Conservation (phyloP, 1,140 invertebrate species). For the Leptestheria dahalacensis region DNA sequence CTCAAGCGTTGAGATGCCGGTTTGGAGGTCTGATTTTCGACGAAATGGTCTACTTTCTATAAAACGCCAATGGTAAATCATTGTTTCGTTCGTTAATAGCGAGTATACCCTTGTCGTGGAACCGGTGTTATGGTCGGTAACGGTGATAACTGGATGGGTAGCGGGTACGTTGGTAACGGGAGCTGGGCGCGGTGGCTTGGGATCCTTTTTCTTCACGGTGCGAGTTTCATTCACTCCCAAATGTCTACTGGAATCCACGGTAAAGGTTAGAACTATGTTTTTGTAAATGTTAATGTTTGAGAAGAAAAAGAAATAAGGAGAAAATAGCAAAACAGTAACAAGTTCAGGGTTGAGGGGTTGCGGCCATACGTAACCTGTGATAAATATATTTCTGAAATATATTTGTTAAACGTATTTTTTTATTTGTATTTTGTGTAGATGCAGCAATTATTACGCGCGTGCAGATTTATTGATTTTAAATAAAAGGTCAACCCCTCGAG, state of each 20-base stretch:
- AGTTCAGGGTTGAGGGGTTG: too few relatives aligned
- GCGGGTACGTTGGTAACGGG: slow-evolving; percentile 27
- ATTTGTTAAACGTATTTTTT: too few relatives aligned
- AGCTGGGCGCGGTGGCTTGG: slow-evolving; percentile 25
- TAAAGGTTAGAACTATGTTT: background rate
- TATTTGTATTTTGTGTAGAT: too few relatives aligned
- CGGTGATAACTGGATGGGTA: slow-evolving; percentile 84
- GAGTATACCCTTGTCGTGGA: slow-evolving; percentile 57
- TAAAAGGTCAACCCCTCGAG: too few relatives aligned
- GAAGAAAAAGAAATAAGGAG: background rate
- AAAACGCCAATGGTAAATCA: too few relatives aligned
- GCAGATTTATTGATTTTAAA: too few relatives aligned
- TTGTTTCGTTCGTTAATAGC: background rate
- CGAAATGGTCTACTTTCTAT: background rate
- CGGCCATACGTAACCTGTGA: too few relatives aligned
- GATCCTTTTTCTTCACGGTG: slow-evolving; percentile 7
- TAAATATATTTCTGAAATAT: too few relatives aligned
- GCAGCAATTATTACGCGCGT: too few relatives aligned
- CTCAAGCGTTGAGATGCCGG: slow-evolving; percentile 32
- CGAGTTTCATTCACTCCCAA: background rate
- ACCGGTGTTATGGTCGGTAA: slow-evolving; percentile 83
- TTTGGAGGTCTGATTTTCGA: background rate
- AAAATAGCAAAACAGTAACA: too few relatives aligned
- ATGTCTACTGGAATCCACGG: slow-evolving; percentile 3
- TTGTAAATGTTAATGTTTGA: background rate